Conservation (phyloP, 2,113 vertebrate species). For the Bufo gargarizans region DNA sequence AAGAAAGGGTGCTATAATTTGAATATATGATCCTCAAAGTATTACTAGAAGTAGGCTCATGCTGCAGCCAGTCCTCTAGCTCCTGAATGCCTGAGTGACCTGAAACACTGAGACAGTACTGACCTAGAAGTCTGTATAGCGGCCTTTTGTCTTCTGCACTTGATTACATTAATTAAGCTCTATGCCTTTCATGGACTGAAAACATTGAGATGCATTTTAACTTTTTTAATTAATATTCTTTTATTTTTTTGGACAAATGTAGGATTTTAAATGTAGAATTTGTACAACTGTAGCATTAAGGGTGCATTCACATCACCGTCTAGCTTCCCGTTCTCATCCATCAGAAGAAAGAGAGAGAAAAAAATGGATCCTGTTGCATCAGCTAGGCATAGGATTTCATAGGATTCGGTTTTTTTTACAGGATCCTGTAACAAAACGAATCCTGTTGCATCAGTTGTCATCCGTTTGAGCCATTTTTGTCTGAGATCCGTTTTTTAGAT, state of each 20-base stretch:
- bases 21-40: neutral
- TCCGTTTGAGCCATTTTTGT: too few species aligned
- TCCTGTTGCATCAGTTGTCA: too few species aligned
- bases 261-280: conserved; percentile 34
- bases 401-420: too few species aligned
- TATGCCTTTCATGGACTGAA: neutral
- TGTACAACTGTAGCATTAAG: conserved; percentile 35
- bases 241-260: conserved; percentile 53
- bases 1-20: conserved; percentile 47
- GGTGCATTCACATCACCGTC: neutral
- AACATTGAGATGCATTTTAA: conserved; percentile 37
- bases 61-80: conserved; percentile 18
- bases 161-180: conserved; percentile 39
- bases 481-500: too few species aligned
- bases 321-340: too few species aligned
- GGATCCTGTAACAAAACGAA: too few species aligned
- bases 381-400: too few species aligned
- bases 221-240: conserved; percentile 55
- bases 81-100: conserved; percentile 29
- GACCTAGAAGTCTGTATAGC: conserved; percentile 40
- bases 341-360: too few species aligned
- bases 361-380: too few species aligned
- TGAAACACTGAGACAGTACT: conserved; percentile 3
- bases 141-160: conserved; percentile 52
- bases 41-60: conserved; percentile 1